Evolutionary conservation across 2,888 invertebrate species (phyloP).

Genomic region (Poecilus cupreus): DNA sequence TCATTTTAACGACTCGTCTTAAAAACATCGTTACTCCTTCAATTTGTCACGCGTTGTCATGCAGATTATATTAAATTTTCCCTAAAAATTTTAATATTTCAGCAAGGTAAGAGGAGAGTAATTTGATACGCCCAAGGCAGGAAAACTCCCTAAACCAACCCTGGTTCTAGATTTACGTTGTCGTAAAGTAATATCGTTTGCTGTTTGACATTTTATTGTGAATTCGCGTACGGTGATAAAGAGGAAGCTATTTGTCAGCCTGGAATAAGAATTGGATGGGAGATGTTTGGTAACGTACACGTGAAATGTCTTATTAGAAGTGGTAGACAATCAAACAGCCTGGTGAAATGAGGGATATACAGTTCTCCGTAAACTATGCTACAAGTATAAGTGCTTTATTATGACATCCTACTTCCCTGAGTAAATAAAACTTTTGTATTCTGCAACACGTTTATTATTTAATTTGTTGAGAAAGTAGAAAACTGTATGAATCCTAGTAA

Average conservation of each 20-base stretch:
- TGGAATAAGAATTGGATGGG: constrained; percentile 50
- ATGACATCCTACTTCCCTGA: too few relatives aligned
- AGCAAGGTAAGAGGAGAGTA: neutral
- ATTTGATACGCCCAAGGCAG: neutral
- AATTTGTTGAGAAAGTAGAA: too few relatives aligned
- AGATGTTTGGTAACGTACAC: neutral
- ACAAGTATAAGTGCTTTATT: too few relatives aligned
- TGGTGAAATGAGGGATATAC: too few relatives aligned
- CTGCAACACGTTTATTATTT: too few relatives aligned
- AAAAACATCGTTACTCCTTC: constrained; percentile 21
- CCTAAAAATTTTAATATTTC: constrained; percentile 37
- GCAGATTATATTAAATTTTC: constrained; percentile 31
- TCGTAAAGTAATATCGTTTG: constrained; percentile 51
- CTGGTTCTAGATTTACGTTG: constrained; percentile 15
- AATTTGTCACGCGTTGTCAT: constrained; percentile 39
- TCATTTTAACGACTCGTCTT: constrained; percentile 23
- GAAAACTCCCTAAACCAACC: neutral
- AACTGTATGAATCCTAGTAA: too few relatives aligned
- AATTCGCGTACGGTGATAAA: constrained; percentile 43
- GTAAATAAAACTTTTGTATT: too few relatives aligned
- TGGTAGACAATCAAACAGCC: neutral
- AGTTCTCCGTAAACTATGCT: too few relatives aligned
- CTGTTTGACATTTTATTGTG: constrained; percentile 55
- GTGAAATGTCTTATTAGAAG: constrained; percentile 5
- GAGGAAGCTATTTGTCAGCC: constrained; percentile 43